Evolutionary conservation across 1,140 invertebrate genomes (phyloP), one percentile per base, ranked within the genome.

Genomic region (Zaprionus ornatus): DNA sequence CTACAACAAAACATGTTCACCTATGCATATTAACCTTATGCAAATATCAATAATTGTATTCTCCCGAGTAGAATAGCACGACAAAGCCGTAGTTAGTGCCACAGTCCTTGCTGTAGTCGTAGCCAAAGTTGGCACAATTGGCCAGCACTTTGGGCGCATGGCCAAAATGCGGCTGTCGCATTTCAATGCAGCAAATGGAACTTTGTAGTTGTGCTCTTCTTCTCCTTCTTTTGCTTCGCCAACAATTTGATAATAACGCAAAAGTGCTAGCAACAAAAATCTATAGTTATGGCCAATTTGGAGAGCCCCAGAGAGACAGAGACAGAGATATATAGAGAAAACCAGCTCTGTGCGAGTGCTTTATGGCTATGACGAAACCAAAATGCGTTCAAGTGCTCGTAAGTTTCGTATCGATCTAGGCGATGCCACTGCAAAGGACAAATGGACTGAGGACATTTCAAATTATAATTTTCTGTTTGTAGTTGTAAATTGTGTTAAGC

Each of bases 101-200:
- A 62, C 45, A 50, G 79, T 25, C 63, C 50, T 50, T 52, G n/a
- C 79, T 35, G 42, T 13, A 19, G 42, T 42, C 56, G 45, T n/a
- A 45, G 37, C 57, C 32, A 48, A 35, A 54, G 56, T 60, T 59
- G 54, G 27, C 32, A 29, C 74, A 76, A 75, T 90, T 88, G 78
- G 84, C 74, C 81, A 90, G 77, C 77, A 71, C 68, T 71, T 73
- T 74, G 80, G 84, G 84, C 84, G 68, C 67, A 50, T 55, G 55
- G 78, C 84, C 84, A 88, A 90, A 88, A 79, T 80, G 78, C 54
- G 74, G 71, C 68, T 84, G 79, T 74, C 85, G 78, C 84, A 87
- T 81, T 84, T 85, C 79, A 75, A 81, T 85, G 79, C 82, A 78
- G 79, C 79, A 76, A 64, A 45, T 37, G 21, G 21, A 27, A 40